Percentiles rank a stretch among this genome's conserved stretches.
phyloP scores from a whole-genome alignment of 1,140 invertebrate genomes.

The Leptinotarsa defecta region DNA sequence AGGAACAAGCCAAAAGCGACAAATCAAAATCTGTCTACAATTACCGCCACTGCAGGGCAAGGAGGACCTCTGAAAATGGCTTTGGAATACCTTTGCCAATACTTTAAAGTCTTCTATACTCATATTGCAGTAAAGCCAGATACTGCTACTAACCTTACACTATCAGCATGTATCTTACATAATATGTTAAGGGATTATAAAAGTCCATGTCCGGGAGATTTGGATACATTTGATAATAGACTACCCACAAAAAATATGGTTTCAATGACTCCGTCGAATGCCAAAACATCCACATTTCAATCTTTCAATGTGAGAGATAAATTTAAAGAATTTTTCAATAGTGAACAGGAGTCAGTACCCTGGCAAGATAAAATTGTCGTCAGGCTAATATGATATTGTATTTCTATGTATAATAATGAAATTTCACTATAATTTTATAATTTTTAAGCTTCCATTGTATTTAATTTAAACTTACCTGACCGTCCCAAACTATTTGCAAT shows the following conservation, averaged over 20 bases:
- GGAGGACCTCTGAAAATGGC: slow-evolving; percentile 14
- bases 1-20: slow-evolving; percentile 42
- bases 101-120: background rate
- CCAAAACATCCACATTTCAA: slow-evolving; percentile 4
- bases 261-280: background rate
- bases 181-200: background rate
- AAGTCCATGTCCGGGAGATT: no score
- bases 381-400: background rate
- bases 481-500: background rate
- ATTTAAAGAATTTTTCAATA: background rate
- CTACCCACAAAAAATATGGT: slow-evolving; percentile 6
- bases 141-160: background rate
- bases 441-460: background rate
- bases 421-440: slow-evolving; percentile 10
- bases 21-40: slow-evolving; percentile 17
- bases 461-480: background rate
- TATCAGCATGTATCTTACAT: background rate
- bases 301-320: slow-evolving; percentile 2
- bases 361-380: background rate
- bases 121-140: background rate
- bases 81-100: slow-evolving; percentile 13
- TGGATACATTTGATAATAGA: no score
- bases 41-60: slow-evolving; percentile 11
- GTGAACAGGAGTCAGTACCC: background rate
- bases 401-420: background rate